phyloP scores from a whole-genome alignment of 2,113 vertebrate species.

The Halcyon senegalensis region DNA sequence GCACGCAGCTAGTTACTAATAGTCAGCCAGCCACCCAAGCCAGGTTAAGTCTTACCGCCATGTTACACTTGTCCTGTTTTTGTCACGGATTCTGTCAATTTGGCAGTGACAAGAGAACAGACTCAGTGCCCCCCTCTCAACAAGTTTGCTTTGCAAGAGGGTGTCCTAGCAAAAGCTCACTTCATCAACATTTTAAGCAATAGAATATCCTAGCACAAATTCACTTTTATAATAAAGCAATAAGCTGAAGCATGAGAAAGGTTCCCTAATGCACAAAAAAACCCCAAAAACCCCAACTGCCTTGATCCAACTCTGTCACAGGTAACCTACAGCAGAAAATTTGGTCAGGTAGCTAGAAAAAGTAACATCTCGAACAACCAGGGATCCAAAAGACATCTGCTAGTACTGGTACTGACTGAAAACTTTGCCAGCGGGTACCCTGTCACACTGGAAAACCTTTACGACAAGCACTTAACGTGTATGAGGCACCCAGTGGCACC shows the following conservation, averaged over 20 bases:
- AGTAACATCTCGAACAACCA: background rate
- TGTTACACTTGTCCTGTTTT: background rate
- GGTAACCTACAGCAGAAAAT: background rate
- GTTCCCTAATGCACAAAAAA: background rate
- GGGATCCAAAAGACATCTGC: background rate
- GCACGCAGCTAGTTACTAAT: background rate
- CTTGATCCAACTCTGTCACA: background rate
- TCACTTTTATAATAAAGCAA: background rate
- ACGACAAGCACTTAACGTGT: background rate
- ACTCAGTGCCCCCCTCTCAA: background rate
- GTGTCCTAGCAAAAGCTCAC: background rate
- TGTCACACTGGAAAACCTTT: background rate
- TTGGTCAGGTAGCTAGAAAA: background rate
- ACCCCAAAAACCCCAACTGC: accelerated
- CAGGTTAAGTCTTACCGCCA: background rate
- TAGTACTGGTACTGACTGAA: background rate
- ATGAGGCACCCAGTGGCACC: background rate
- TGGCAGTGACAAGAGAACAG: background rate
- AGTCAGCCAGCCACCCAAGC: background rate
- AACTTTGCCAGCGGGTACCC: background rate
- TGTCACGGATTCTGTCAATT: background rate
- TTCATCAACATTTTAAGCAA: background rate
- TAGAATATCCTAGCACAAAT: background rate
- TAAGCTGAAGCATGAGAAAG: background rate
- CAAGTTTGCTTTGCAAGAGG: background rate